phyloP scores from a whole-genome alignment of 2,888 invertebrate genomes.

The Euspilapteryx auroguttella region DNA sequence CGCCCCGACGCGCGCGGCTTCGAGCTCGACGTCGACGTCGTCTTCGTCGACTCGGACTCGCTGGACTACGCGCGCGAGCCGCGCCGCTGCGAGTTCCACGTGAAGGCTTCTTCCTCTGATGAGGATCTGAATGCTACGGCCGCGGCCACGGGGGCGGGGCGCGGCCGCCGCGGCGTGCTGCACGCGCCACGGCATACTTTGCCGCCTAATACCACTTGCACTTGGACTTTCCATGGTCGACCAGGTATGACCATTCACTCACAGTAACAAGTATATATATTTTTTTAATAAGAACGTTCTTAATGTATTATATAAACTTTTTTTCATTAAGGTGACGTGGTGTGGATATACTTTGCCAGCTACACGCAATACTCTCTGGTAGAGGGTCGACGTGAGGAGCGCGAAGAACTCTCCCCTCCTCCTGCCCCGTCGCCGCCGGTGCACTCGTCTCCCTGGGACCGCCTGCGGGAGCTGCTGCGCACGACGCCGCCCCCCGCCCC shows the following conservation, averaged over 20 bases:
- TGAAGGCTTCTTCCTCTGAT: constrained; percentile 72
- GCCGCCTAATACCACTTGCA: constrained; percentile 84
- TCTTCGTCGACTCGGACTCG: constrained; percentile 86
- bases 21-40: constrained; percentile 84
- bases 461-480: constrained; percentile 6
- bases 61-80: constrained; percentile 71
- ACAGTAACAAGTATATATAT: no score
- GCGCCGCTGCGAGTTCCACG: constrained; percentile 72
- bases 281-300: no score
- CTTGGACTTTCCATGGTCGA: constrained; percentile 80
- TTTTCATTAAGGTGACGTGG: constrained; percentile 76
- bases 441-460: constrained; percentile 5
- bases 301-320: no score
- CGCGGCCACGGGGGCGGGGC: constrained; percentile 55
- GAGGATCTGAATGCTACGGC: constrained; percentile 34
- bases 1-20: constrained; percentile 68
- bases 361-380: constrained; percentile 79
- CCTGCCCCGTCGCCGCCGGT: constrained; percentile 10
- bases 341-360: constrained; percentile 87
- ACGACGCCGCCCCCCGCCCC: constrained; percentile 6
- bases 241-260: constrained; percentile 54
- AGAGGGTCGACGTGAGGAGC: constrained; percentile 46
- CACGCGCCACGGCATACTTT: constrained; percentile 82
- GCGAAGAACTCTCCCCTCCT: constrained; percentile 51
- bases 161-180: constrained; percentile 71